Percentiles rank a stretch among this genome's conserved stretches.
phyloP scores from a whole-genome alignment of 2,888 invertebrate genomes.

The Balanococcus diminutus region DNA sequence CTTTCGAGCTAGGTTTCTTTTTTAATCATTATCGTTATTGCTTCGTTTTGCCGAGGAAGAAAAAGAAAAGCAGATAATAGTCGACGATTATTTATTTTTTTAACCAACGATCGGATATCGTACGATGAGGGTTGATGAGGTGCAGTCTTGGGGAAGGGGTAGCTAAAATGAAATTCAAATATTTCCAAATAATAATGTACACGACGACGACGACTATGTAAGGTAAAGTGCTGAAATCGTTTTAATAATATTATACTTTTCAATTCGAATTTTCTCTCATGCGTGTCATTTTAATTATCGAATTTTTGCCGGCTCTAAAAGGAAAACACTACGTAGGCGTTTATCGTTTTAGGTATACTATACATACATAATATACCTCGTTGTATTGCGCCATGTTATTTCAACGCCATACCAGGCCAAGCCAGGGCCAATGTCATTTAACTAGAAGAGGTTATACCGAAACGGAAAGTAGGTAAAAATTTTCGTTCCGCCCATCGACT shows the following conservation, averaged over 20 bases:
- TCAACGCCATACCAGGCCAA: no score
- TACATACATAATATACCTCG: no score
- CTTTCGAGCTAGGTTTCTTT: no score
- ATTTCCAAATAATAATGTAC: background rate
- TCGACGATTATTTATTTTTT: background rate
- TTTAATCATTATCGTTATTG: background rate
- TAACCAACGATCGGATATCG: background rate
- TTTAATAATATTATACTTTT: background rate
- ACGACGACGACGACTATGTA: background rate
- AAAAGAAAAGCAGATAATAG: background rate
- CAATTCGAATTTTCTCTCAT: slow-evolving; percentile 5
- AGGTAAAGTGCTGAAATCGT: background rate
- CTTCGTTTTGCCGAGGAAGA: background rate
- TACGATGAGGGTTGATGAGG: no score
- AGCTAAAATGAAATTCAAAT: background rate
- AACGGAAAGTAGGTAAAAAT: no score
- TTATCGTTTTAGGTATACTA: background rate
- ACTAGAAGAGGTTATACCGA: no score
- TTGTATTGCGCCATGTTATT: slow-evolving; percentile 1
- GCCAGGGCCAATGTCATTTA: no score
- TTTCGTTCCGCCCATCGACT: no score
- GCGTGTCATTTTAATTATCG: slow-evolving; percentile 22
- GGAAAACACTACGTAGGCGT: slow-evolving; percentile 7
- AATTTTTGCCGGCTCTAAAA: background rate
- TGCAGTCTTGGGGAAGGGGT: background rate